Evolutionary conservation across 1,140 invertebrate species (phyloP), one percentile per base, ranked within the genome.

Genomic region (Leptestheria dahalacensis): DNA sequence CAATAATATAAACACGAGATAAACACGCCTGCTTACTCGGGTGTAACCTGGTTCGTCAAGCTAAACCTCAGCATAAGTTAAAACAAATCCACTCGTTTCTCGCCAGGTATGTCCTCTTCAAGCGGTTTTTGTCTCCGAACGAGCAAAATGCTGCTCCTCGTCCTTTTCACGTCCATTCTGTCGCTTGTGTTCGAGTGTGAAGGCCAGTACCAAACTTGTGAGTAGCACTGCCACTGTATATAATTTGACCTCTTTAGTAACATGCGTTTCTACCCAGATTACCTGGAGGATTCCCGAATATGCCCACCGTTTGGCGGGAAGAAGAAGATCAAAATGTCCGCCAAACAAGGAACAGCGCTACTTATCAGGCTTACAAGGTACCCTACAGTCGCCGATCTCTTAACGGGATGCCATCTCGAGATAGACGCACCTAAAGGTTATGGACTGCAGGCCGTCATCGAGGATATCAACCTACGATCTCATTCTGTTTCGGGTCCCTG

Each of bases 291-390:
- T 20, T 26, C 48, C 20, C 29, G 51, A 15, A 28, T 52, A 12
- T 60, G 51, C 23, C 51, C 48, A 21, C 48, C 48, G 48, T 33
- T 33, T 29, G 53, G 26, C 11, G 28, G 26, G 23, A 60, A 60
- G 26, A n/a, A 29, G 33, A 41, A 33, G 4, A 52, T 60, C 20
- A 60, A 60, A 52, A 26, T 60, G 25, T 33, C 29, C 0, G 29
- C 48, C 4, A 41, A 49, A 21, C 20, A 9, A 21, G 51, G 24
- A 28, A 52, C 58, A 3, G 49, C 58, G 11, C 41, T 52, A 15
- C 11, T 60, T 23, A 52, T 60, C 29, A 48, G 52, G 52, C 58
- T 60, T 51, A 26, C 58, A 18, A 60, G 52, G 23, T 50, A 23
- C n/a, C 26, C 58, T 29, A 24, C 10, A 29, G 51, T 29, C 23